Evolutionary conservation across 1,140 invertebrate genomes (phyloP).

Genomic region (Metopolophium dirhodum): DNA sequence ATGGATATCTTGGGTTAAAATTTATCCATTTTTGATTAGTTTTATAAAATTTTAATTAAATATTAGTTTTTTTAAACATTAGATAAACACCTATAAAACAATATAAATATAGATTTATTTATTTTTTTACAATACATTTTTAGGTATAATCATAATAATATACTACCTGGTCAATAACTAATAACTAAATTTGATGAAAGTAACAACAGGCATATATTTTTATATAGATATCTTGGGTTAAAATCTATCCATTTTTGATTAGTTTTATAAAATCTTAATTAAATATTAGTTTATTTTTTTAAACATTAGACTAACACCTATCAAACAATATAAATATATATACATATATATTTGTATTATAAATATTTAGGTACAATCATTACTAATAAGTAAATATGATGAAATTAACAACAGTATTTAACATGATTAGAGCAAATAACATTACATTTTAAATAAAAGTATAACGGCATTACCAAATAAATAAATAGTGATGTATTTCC

Average conservation of each 20-base stretch:
- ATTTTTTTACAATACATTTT: no score
- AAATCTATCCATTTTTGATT: neutral
- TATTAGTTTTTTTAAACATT: no score
- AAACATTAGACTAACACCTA: no score
- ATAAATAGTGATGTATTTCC: constrained; percentile 45
- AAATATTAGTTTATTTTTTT: no score
- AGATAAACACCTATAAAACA: no score
- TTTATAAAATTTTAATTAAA: no score
- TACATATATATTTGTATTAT: neutral
- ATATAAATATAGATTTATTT: no score
- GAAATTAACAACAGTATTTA: neutral
- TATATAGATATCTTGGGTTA: neutral
- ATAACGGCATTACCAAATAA: constrained; percentile 39
- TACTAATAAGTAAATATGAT: neutral
- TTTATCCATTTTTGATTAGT: neutral
- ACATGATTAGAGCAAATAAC: neutral
- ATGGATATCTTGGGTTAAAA: neutral
- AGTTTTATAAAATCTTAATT: no score
- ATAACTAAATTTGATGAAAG: no score
- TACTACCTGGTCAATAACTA: no score
- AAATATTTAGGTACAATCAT: neutral
- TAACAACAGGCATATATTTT: neutral
- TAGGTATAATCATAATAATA: no score
- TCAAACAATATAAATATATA: no score
- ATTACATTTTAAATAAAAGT: neutral